A percentile compares a stretch with the other conserved stretches of the same genome.
These are phyloP conservation scores for Dichetophora obliterata DNA, from an alignment of 2,888 invertebrate species.

Conservation along the genomic window DNA sequence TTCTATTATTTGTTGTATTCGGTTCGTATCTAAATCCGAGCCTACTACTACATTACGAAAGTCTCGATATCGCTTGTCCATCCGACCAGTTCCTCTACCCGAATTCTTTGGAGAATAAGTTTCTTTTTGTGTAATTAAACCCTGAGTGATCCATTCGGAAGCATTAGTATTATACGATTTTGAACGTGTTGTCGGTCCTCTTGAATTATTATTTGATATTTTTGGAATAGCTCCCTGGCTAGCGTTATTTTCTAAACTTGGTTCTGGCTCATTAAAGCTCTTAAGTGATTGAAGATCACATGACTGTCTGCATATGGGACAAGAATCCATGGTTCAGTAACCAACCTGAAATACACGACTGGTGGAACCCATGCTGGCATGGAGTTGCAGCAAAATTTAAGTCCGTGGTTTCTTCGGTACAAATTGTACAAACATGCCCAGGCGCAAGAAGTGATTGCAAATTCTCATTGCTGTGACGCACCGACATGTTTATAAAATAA, in stretches of 20 bases:
- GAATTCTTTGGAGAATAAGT: background rate
- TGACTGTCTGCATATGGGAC: background rate
- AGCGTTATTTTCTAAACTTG: too few relatives aligned
- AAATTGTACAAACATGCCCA: background rate
- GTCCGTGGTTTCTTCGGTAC: background rate
- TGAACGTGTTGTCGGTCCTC: background rate
- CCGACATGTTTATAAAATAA: background rate
- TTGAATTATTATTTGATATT: background rate
- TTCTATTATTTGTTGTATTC: background rate
- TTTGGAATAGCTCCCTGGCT: background rate
- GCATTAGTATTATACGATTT: background rate
- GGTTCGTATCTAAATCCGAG: background rate
- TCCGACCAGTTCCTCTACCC: background rate
- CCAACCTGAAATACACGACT: background rate
- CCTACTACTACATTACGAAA: background rate
- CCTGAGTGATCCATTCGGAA: background rate
- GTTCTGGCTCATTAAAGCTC: background rate
- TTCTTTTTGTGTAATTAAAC: background rate
- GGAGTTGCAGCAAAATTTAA: background rate
- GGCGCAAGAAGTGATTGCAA: background rate
- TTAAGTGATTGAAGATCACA: background rate
- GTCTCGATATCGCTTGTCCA: background rate
- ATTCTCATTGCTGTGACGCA: background rate
- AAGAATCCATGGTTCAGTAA: background rate
- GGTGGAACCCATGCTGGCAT: background rate